Base-by-base conservation (phyloP, 2,888 invertebrate genomes). In the Epinotia bilunana region DNA sequence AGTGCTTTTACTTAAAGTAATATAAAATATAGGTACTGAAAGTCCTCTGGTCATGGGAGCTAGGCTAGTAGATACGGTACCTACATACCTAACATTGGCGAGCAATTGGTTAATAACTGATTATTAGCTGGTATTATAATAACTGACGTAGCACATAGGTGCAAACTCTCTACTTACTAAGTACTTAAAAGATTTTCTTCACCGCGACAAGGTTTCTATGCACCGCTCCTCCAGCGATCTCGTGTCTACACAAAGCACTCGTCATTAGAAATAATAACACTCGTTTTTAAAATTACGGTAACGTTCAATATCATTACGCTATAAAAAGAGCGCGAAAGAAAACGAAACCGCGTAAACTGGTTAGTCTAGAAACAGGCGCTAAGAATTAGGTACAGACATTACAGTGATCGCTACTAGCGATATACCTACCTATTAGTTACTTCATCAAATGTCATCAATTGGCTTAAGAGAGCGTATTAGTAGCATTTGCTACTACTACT, bases 271-370 rank as follows among this genome's bases (percentile, higher is more conserved):
- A 33, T 74, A 74, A 69, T 74, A 63, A 58, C 57, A 69, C 16
- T 57, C 46, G 62, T 69, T 74, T 57, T 49, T 74, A 74, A 74
- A 73, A 70, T 74, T 70, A 64, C 74, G 28, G 74, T 49, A 46
- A 49, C 49, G 20, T 13, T 46, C 69, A 74, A 74, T 69, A 39
- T 64, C 63, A 64, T 74, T 70, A 69, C 0, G n/a, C 39, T 43
- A 43, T 64, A 70, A 70, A 70, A 70, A 74, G 74, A 13, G 58
- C 33, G 28, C 63, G 55, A 69, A 74, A 57, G 73, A 68, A 74
- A 74, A 74, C 49, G 74, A 74, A 74, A 74, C 63, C 49, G n/a
- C 53, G 28, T 57, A 16, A 53, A 43, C 28, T 63, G 12, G 55
- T 57, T 39, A 73, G 23, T 43, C 62, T 23, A 58, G 55, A 23